These are phyloP conservation scores for Drosophila virilis DNA, from an alignment of 1,140 invertebrate genomes.

Conservation along the genomic window DNA sequence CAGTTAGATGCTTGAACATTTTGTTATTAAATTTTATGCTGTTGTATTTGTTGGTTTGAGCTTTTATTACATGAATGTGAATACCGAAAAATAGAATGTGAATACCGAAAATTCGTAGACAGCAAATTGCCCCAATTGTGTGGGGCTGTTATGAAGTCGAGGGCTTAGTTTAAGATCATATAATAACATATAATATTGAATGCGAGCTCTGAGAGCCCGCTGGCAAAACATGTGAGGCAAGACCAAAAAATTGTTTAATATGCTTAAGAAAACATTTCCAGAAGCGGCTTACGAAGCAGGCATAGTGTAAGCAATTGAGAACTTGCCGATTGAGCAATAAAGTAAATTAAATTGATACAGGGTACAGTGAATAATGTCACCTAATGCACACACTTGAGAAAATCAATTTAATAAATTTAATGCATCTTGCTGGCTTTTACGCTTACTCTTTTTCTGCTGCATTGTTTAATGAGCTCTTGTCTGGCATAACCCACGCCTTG, in stretches of 20 bases:
- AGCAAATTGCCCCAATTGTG: conserved; percentile 69
- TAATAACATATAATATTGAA: conserved; percentile 35
- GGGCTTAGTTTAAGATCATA: conserved; percentile 48
- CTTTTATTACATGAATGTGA: conserved; percentile 38
- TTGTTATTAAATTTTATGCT: conserved; percentile 79
- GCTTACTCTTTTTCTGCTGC: background rate
- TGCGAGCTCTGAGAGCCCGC: conserved; percentile 1
- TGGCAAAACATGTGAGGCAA: conserved; percentile 30
- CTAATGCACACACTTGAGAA: background rate
- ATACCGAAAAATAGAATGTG: conserved; percentile 11
- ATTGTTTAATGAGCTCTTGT: too few relatives aligned
- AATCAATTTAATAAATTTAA: background rate
- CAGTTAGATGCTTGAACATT: conserved; percentile 57
- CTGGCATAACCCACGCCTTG: too few relatives aligned
- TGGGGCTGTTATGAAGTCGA: conserved; percentile 28
- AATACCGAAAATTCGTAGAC: background rate
- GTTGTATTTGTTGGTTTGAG: conserved; percentile 45
- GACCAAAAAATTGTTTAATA: conserved; percentile 29
- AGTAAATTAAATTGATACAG: conserved; percentile 8
- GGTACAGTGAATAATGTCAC: background rate
- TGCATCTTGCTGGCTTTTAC: background rate
- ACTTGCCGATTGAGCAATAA: conserved; percentile 15
- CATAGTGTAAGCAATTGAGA: conserved; percentile 2
- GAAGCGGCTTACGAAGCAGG: conserved; percentile 12
- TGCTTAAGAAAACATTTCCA: conserved; percentile 11